Conservation (phyloP, 2,113 vertebrate genomes). For the Colaptes auratus region DNA sequence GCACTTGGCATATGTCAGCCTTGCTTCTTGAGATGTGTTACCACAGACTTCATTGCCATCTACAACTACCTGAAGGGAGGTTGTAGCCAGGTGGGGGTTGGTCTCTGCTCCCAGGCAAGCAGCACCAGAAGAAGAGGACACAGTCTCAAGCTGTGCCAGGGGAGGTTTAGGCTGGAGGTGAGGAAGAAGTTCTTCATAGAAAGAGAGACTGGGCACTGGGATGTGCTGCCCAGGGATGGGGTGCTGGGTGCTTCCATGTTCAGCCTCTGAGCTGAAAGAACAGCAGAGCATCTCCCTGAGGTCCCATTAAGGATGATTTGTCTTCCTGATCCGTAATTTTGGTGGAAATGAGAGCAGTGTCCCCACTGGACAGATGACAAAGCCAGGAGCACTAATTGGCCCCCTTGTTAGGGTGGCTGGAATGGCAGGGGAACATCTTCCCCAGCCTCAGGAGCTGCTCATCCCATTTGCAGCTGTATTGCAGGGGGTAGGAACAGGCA, state of each 20-base stretch:
- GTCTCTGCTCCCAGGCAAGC: no score
- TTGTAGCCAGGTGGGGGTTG: no score
- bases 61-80: no score
- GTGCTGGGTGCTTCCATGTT: background rate
- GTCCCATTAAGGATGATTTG: conserved; percentile 49
- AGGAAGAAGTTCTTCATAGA: no score
- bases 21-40: no score
- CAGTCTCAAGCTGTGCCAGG: no score
- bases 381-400: conserved; percentile 37
- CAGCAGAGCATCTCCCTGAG: conserved; percentile 1
- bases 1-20: no score
- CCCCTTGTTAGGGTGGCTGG: background rate
- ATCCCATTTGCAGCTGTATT: background rate
- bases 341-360: conserved; percentile 4
- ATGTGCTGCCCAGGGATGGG: no score
- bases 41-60: no score
- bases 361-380: background rate
- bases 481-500: background rate
- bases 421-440: background rate
- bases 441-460: background rate
- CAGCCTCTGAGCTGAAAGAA: background rate
- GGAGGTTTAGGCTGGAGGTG: no score
- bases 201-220: no score
- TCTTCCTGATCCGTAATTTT: background rate
- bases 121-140: no score